Percentiles rank a stretch among this genome's conserved stretches.
Evolutionary conservation across 2,888 invertebrate species (phyloP).

Genomic region (Cylindroiulus punctatus): DNA sequence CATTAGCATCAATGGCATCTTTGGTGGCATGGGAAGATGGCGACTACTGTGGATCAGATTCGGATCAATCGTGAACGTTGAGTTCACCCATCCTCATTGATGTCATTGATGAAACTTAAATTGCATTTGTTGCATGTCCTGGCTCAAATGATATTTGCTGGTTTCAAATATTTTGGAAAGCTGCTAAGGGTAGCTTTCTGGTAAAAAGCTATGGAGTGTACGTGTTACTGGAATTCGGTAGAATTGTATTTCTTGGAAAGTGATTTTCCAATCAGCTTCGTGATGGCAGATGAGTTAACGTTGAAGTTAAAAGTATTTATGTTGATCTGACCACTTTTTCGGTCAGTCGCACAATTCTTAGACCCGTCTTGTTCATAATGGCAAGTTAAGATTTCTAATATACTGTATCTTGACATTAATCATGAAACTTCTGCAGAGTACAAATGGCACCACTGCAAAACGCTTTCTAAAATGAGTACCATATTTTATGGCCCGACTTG

Average conservation of each 20-base stretch:
- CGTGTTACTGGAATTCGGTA: neutral
- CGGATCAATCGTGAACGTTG: neutral
- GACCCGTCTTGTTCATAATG: neutral
- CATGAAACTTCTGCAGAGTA: neutral
- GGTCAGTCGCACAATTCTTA: neutral
- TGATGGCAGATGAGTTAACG: neutral
- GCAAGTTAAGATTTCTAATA: neutral
- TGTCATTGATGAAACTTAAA: neutral
- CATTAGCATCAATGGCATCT: slow-evolving; percentile 77
- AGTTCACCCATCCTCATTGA: neutral
- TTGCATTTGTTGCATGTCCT: neutral
- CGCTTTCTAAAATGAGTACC: neutral
- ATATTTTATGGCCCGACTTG: neutral
- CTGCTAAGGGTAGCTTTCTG: neutral
- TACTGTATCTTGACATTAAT: neutral
- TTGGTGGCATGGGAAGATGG: slow-evolving; percentile 74
- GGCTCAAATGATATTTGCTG: neutral
- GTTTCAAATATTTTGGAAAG: slow-evolving; percentile 8
- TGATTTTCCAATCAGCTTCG: neutral
- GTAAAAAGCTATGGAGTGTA: neutral
- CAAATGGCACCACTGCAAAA: neutral
- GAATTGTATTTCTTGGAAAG: neutral
- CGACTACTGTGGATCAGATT: slow-evolving; percentile 39
- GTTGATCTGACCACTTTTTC: neutral
- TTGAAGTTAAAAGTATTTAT: neutral